Conservation (phyloP, 2,888 invertebrate species). For the Abrostola triplasia region DNA sequence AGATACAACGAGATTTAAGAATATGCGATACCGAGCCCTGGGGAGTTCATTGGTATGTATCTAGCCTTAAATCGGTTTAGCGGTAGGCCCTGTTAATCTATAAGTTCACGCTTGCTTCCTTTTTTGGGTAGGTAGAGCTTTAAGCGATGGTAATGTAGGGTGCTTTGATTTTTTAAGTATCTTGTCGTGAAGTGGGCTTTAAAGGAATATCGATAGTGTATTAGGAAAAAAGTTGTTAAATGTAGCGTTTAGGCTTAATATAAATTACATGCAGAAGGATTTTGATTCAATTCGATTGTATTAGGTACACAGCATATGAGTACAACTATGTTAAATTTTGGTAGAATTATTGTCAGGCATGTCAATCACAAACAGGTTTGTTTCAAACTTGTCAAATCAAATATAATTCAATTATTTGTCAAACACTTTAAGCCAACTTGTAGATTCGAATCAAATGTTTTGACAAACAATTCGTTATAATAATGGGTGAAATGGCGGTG, state of each 20-base stretch:
- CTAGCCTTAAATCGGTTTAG: conserved; percentile 54
- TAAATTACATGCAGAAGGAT: not conserved
- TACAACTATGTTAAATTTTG: too few relatives aligned
- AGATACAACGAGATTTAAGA: conserved; percentile 72
- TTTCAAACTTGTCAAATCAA: too few relatives aligned
- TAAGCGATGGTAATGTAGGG: conserved; percentile 18
- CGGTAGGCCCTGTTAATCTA: conserved; percentile 42
- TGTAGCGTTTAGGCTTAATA: not conserved
- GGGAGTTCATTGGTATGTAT: conserved; percentile 57
- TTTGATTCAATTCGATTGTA: not conserved
- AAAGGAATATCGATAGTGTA: conserved; percentile 24
- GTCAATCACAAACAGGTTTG: too few relatives aligned
- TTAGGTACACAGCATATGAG: not conserved
- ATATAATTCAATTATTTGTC: too few relatives aligned
- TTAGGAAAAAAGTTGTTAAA: not conserved
- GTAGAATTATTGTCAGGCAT: too few relatives aligned
- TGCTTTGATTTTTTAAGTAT: conserved; percentile 17
- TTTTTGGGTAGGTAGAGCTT: conserved; percentile 36
- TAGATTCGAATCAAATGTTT: too few relatives aligned
- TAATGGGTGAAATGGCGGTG: too few relatives aligned
- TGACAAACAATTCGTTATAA: too few relatives aligned
- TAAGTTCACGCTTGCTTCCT: conserved; percentile 45
- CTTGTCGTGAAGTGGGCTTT: conserved; percentile 3
- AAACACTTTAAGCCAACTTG: too few relatives aligned
- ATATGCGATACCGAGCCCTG: conserved; percentile 61